Base-by-base conservation (phyloP, 1,140 invertebrate species). In the Leptonema lineaticorne region DNA sequence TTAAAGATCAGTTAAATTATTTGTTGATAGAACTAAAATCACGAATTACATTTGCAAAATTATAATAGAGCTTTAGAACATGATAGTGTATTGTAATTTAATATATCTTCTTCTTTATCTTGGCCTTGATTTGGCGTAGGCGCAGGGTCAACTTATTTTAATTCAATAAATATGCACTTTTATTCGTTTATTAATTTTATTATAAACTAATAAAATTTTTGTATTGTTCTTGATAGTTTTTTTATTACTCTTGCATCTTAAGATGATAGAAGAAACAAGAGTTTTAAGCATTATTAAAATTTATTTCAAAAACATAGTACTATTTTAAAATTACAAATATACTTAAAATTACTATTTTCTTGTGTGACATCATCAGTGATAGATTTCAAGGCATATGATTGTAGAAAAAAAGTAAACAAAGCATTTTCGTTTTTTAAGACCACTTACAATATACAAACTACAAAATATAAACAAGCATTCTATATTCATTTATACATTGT, bases 261-360 rank as follows among this genome's bases (percentile, higher is more conserved):
- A 2, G 16, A 41, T 41, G 9, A 14, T 4, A 41, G 37, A 14
- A 16, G 16, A 16, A 41, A 41, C 37, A 41, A 41, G 11, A 41
- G 9, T 14, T 11, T 2, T 26, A 53, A 53, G 59, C 59, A 45
- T 62, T 59, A 37, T 59, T 62, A 45, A 45, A 62, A 45, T 62
- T 62, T 62, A 62, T 62, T 62, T 62, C 3, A 62, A 62, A 62
- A 62, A 62, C 33, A 62, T 62, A 45, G 45, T 33, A 33, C 57
- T 41, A 26, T 30, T 53, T 64, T 14, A 53, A 66, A 66, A 66
- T 67, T 67, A 67, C 65, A 67, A 67, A 58, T 41, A 37, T 56
- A 58, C 65, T 67, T 67, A 67, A 6, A 41, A n/a, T 22, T 33
- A 41, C 56, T 56, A 37, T 67, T 67, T n/a, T n/a, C n/a, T n/a